These are phyloP conservation scores for Cyclura pinguis DNA, from an alignment of 2,797 vertebrate species.

Conservation along the genomic window DNA sequence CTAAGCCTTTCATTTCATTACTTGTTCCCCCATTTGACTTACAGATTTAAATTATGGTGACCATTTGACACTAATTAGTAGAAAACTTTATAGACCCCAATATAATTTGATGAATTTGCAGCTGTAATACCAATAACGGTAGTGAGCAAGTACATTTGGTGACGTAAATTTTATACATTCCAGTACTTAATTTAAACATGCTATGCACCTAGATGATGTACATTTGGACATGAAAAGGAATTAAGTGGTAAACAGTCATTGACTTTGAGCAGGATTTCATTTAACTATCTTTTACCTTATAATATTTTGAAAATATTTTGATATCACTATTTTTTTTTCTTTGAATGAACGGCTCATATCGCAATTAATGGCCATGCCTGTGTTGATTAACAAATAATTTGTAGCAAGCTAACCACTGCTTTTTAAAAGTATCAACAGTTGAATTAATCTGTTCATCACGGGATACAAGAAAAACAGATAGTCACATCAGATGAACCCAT, in stretches of 20 bases:
- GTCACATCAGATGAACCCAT: background rate
- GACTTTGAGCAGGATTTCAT: background rate
- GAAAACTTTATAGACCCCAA: conserved; percentile 38
- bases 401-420: background rate
- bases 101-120: conserved; percentile 55
- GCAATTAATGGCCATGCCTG: background rate
- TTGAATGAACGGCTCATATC: background rate
- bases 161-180: conserved; percentile 39
- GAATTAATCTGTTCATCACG: background rate
- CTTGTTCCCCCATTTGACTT: conserved; percentile 27
- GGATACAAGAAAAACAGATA: background rate
- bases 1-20: background rate
- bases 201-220: conserved; percentile 38
- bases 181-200: conserved; percentile 41
- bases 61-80: conserved; percentile 55
- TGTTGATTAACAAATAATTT: background rate
- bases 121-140: conserved; percentile 42
- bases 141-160: conserved; percentile 40
- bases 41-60: conserved; percentile 56
- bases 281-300: background rate
- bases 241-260: background rate
- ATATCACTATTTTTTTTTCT: background rate
- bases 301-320: background rate
- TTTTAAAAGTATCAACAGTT: background rate
- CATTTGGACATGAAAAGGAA: conserved; percentile 22